Percentiles rank a stretch among this genome's conserved stretches.
Conservation (phyloP, 2,113 vertebrate genomes). For the Caracal caracal region DNA sequence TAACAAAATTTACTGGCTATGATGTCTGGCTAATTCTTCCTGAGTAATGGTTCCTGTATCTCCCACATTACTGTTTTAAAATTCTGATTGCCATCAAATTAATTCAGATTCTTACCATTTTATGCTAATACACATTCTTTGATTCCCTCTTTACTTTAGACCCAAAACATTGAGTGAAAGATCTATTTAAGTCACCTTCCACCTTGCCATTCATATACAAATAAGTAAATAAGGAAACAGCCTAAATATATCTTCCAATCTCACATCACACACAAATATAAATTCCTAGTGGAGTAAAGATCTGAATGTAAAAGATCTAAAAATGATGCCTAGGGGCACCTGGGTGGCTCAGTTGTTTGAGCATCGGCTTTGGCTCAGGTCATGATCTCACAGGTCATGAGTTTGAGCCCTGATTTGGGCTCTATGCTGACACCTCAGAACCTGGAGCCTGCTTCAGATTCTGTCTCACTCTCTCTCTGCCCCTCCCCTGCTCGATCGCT, state of each 20-base stretch:
- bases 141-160: neutral
- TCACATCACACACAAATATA: neutral
- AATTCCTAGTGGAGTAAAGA: neutral
- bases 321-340: neutral
- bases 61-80: neutral
- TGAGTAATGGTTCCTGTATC: neutral
- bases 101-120: neutral
- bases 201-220: neutral
- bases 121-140: neutral
- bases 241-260: neutral
- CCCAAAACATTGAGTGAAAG: neutral
- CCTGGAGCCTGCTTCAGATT: too few relatives aligned
- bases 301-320: neutral
- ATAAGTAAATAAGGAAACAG: neutral
- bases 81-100: neutral
- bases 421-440: too few relatives aligned
- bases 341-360: too few relatives aligned
- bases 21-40: neutral
- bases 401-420: too few relatives aligned
- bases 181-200: neutral
- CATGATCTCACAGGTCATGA: too few relatives aligned
- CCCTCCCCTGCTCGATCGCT: too few relatives aligned
- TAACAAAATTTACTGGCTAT: neutral
- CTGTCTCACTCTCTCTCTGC: too few relatives aligned
- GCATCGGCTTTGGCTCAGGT: too few relatives aligned